A percentile compares a stretch with the other conserved stretches of the same genome.
Conservation (phyloP, 2,888 invertebrate genomes). For the Phortica okadai region DNA sequence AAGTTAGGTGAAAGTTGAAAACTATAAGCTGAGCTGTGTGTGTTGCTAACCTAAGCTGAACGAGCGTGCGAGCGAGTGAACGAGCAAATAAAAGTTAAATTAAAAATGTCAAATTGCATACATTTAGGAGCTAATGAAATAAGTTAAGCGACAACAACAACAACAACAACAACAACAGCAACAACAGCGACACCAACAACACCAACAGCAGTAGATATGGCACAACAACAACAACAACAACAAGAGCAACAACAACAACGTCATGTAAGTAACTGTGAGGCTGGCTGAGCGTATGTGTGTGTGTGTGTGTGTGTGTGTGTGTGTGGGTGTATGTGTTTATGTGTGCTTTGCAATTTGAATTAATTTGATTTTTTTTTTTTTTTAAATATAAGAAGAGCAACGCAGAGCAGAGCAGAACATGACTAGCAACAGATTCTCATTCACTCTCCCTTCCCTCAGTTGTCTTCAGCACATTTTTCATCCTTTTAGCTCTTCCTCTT, state of each 20-base stretch:
- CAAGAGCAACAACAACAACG: slow-evolving; percentile 37
- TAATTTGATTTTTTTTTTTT: slow-evolving; percentile 59
- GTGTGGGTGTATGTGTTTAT: slow-evolving; percentile 30
- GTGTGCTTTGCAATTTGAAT: slow-evolving; percentile 63
- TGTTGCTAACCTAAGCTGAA: too few species aligned
- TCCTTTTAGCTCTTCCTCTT: neutral
- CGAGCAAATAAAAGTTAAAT: slow-evolving; percentile 62
- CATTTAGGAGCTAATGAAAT: slow-evolving; percentile 70
- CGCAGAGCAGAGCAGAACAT: slow-evolving; percentile 44
- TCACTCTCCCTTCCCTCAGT: too few species aligned
- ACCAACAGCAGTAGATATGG: slow-evolving; percentile 44
- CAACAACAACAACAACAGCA: slow-evolving; percentile 31
- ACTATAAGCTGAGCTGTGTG: neutral
- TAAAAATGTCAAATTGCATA: slow-evolving; percentile 71
- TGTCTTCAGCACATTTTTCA: neutral
- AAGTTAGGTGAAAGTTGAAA: neutral
- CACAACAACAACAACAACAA: slow-evolving; percentile 37
- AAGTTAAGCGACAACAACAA: slow-evolving; percentile 63
- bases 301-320: slow-evolving; percentile 29
- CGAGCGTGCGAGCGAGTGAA: slow-evolving; percentile 1
- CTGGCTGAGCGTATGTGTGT: slow-evolving; percentile 31
- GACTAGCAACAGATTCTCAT: too few species aligned
- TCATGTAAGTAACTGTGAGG: neutral
- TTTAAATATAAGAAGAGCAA: slow-evolving; percentile 58
- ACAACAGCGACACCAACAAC: too few species aligned